phyloP scores from a whole-genome alignment of 2,888 invertebrate species.

The Tenodera sinensis region DNA sequence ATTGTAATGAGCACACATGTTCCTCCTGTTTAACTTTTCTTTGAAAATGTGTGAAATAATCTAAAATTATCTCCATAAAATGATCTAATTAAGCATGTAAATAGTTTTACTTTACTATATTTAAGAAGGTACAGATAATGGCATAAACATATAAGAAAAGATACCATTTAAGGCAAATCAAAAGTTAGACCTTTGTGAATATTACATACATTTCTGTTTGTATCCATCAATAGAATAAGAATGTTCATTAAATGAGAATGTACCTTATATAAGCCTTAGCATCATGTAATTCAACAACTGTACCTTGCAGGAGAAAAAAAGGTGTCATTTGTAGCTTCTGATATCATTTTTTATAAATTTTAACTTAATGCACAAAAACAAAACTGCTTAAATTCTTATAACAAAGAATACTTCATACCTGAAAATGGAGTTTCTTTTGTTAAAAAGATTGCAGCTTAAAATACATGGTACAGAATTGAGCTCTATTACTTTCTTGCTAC shows the following conservation, averaged over 20 bases:
- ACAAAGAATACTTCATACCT: background rate
- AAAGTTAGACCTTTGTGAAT: background rate
- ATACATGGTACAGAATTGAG: background rate
- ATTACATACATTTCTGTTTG: background rate
- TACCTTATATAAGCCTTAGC: background rate
- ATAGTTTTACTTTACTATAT: background rate
- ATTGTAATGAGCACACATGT: too few relatives aligned
- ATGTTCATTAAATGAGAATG: background rate
- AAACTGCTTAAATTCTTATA: background rate
- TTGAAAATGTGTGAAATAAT: too few relatives aligned
- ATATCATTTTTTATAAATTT: background rate
- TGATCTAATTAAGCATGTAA: background rate
- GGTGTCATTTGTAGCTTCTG: background rate
- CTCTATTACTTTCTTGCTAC: background rate
- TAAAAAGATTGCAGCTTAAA: background rate
- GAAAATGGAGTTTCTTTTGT: background rate
- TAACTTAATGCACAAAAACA: background rate
- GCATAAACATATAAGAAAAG: background rate
- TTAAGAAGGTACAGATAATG: background rate
- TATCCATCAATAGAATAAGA: background rate
- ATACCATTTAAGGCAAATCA: background rate
- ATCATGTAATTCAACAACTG: background rate
- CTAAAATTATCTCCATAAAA: background rate
- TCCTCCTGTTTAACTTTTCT: too few relatives aligned
- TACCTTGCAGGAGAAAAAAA: background rate